A percentile compares a stretch with the other conserved stretches of the same genome.
Evolutionary conservation across 2,797 vertebrate species (phyloP).

Genomic region (Fratercula arctica): DNA sequence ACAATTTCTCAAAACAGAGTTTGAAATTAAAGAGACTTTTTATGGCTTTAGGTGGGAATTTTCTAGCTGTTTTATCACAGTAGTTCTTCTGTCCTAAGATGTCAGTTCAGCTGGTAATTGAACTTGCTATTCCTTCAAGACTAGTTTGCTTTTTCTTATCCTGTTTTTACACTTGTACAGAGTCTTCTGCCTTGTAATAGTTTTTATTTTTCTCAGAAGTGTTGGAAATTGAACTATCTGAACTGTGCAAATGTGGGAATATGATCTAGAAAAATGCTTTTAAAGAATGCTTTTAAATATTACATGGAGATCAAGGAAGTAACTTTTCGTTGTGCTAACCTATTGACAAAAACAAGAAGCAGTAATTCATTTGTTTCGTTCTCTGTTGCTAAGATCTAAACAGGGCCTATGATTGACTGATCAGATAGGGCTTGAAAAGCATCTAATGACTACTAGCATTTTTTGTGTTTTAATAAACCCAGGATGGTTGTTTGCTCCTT

Average conservation of each 20-base stretch:
- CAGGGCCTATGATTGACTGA: background rate
- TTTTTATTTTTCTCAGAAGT: background rate
- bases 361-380: background rate
- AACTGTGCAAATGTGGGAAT: conserved; percentile 7
- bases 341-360: background rate
- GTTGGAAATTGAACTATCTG: background rate
- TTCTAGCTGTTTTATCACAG: background rate
- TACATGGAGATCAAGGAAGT: background rate
- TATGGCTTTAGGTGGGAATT: background rate
- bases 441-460: background rate
- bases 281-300: conserved; percentile 4
- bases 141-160: background rate
- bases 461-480: background rate
- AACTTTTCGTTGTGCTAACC: background rate
- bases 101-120: background rate
- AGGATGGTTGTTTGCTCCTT: background rate
- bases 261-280: background rate
- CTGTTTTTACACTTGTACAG: background rate
- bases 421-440: background rate
- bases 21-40: conserved; percentile 4
- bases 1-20: conserved; percentile 1
- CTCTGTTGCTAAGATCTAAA: background rate
- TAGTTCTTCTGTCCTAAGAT: background rate
- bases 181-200: background rate
- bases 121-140: conserved; percentile 31